These are phyloP conservation scores for Danio kyathit DNA, from an alignment of 2,797 vertebrate species.

Conservation along the genomic window DNA sequence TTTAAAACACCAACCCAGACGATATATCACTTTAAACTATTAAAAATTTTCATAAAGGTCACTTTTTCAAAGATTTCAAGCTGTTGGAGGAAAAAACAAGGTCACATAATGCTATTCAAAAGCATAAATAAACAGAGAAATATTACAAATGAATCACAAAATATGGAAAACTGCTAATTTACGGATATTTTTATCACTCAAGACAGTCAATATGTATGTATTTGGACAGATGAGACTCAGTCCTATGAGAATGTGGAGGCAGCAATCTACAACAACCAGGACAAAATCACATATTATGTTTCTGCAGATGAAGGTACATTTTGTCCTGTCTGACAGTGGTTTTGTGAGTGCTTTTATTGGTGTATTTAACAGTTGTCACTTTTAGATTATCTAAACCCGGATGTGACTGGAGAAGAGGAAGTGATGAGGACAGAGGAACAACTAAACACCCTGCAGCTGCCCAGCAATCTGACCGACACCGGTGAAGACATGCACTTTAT, in stretches of 20 bases:
- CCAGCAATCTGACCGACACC: conserved; percentile 17
- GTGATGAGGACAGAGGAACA: neutral
- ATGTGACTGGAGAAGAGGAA: neutral
- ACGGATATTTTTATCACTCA: neutral
- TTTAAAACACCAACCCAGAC: too few species aligned
- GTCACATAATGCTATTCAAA: too few species aligned
- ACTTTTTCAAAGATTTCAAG: too few species aligned
- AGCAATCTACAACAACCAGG: conserved; percentile 55
- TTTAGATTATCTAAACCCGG: conserved; percentile 51
- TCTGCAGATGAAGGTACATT: conserved; percentile 48
- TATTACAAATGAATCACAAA: neutral
- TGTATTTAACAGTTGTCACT: conserved; percentile 3
- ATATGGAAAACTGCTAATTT: neutral
- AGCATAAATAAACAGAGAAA: too few species aligned
- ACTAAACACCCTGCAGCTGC: conserved; percentile 10
- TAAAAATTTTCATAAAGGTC: too few species aligned
- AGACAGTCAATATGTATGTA: neutral
- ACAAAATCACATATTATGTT: conserved; percentile 36
- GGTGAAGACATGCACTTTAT: conserved; percentile 25
- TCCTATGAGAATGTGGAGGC: conserved; percentile 59
- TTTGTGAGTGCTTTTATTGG: neutral
- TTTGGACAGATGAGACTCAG: conserved; percentile 46
- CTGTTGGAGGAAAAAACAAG: too few species aligned
- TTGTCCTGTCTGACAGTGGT: neutral
- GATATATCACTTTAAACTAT: too few species aligned